phyloP scores from a whole-genome alignment of 1,140 invertebrate genomes.

The Rhynchophorus ferrugineus region DNA sequence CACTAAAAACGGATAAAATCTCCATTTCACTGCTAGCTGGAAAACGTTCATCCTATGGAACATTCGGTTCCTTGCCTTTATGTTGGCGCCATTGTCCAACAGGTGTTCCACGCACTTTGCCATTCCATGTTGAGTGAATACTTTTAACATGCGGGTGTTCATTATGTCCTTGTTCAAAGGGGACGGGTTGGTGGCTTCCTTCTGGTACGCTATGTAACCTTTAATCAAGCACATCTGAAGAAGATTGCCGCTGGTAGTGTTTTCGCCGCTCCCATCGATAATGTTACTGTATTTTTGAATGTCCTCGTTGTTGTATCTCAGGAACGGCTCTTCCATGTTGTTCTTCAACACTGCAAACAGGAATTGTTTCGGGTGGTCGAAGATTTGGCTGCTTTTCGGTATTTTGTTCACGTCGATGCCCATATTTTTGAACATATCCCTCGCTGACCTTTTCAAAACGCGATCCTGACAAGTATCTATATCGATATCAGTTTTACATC shows the following conservation, averaged over 20 bases:
- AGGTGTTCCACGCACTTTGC: slow-evolving; percentile 20
- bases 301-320: slow-evolving; percentile 23
- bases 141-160: slow-evolving; percentile 17
- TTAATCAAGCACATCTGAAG: slow-evolving; percentile 24
- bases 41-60: slow-evolving; percentile 11
- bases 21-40: slow-evolving; percentile 16
- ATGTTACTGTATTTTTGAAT: slow-evolving; percentile 13
- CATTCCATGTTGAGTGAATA: slow-evolving; percentile 20
- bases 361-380: slow-evolving; percentile 2
- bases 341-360: slow-evolving; percentile 23
- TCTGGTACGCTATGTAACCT: slow-evolving; percentile 22
- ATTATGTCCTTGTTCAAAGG: slow-evolving; percentile 7
- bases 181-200: neutral
- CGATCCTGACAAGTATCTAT: slow-evolving; percentile 18
- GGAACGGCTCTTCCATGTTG: slow-evolving; percentile 20
- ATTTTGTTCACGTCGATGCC: slow-evolving; percentile 13
- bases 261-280: slow-evolving; percentile 8
- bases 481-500: slow-evolving; percentile 11
- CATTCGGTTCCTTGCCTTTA: slow-evolving; percentile 4
- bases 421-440: slow-evolving; percentile 19
- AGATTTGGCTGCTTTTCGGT: neutral
- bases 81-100: slow-evolving; percentile 21
- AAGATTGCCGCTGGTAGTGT: slow-evolving; percentile 17
- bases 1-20: slow-evolving; percentile 27
- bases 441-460: slow-evolving; percentile 9